phyloP scores from a whole-genome alignment of 2,113 vertebrate species.

The Furnarius figulus region DNA sequence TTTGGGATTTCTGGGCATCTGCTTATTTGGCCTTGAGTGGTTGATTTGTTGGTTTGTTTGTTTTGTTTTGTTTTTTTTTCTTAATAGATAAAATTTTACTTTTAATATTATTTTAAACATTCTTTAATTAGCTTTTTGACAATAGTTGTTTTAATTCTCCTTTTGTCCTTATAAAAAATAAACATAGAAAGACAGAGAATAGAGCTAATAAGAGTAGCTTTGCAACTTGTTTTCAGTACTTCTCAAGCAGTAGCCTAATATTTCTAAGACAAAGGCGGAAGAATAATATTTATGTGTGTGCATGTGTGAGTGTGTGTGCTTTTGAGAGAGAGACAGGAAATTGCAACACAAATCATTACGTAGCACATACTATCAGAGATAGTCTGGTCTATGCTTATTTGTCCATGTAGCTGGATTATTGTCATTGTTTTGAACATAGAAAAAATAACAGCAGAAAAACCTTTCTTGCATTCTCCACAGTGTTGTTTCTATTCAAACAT shows the following conservation, averaged over 20 bases:
- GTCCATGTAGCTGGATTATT: background rate
- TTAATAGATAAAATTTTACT: background rate
- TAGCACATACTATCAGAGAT: background rate
- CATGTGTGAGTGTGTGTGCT: background rate
- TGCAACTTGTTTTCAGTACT: background rate
- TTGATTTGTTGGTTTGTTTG: too few species aligned
- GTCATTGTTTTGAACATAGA: background rate
- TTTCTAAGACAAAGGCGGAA: background rate
- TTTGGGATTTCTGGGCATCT: constrained; percentile 6
- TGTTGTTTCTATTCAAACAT: background rate
- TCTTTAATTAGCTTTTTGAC: constrained; percentile 13
- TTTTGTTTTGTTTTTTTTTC: background rate
- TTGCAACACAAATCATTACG: background rate
- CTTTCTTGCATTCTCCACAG: background rate
- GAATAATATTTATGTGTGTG: background rate
- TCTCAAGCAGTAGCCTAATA: background rate
- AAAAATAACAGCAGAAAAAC: background rate
- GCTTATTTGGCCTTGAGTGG: background rate
- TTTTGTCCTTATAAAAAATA: constrained; percentile 1
- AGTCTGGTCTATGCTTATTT: background rate
- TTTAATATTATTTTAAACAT: constrained; percentile 8
- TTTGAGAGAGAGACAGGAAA: background rate
- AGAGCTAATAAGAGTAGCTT: background rate
- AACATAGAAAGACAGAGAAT: background rate
- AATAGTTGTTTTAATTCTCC: background rate